Base-by-base conservation (phyloP, 2,113 vertebrate species). In the Aspidoscelis tigris region DNA sequence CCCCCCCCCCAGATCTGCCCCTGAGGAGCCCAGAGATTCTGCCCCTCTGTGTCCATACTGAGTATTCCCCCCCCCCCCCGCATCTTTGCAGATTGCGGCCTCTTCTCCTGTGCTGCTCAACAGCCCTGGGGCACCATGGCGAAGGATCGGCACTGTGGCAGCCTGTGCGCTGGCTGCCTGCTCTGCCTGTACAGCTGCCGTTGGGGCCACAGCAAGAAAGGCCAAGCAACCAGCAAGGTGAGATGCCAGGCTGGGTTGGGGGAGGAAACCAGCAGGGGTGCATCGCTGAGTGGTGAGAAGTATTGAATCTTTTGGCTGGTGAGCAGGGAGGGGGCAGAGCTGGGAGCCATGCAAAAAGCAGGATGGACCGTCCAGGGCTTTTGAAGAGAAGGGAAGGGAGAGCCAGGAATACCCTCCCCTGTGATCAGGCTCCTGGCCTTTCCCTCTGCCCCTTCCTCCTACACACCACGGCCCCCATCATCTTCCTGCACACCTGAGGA, bases 171-270 rank as follows among this genome's bases (percentile, higher is more conserved):
- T 88, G 84, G 81, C 78, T 93, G 96, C 89, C 81, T 96, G 84
- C 89, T 93, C 79, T 92, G 94, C 89, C 93, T 96, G 74, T 96
- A 96, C 82, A 95, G 95, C 94, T 96, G 95, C 90, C 94, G 44
- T 78, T 96, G 96, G 93, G 90, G 85, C 84, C 90, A 89, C 0
- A 33, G 70, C 76, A 92, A 92, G 81, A 93, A 92, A 77, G 90
- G 76, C 58, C 82, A 88, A 81, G 83, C 43, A 76, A 95, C 94
- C 61, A 95, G 92, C 92, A 95, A 95, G 95, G 96, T 96, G 87
- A 90, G 74, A 33, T 81, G 26, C 14, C 16, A 33, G 21, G 7
- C 58, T 61, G 58, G 58, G 58, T 2, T 4, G 12, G 2, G 12
- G 14, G 18, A 2, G 58, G 58, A 61, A 61, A 5, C 68, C 18